Evolutionary conservation across 1,140 invertebrate species (phyloP), one percentile per base, ranked within the genome.

Genomic region (Drosophila takahashii): DNA sequence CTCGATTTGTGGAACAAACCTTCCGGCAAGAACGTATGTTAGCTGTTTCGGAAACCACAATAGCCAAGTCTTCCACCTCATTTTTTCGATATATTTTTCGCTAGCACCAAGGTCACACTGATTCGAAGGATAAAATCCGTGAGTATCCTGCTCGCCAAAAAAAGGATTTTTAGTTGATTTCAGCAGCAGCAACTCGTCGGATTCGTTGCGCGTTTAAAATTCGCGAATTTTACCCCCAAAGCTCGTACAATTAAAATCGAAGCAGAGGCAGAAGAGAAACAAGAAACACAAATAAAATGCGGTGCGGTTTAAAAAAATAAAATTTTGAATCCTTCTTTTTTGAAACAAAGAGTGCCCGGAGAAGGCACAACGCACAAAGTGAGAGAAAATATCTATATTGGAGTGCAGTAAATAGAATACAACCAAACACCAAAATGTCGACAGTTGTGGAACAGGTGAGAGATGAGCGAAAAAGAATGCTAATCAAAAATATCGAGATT

Each of bases 361-460:
- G 10, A 41, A 29, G 16, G 66, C 48, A 69, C 62, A 45, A 13
- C 39, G 9, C 22, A 27, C 52, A 36, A 29, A 50, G 27, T 37
- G 59, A 61, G 54, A 45, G 22, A 57, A 57, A 56, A 69, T 72
- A 56, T 29, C 36, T 32, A 45, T 22, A 22, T 22, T 22, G 41
- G 32, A 61, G 54, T 80, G 44, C 48, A 64, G 59, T 72, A 18
- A 56, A 39, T 76, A 44, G 36, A 74, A 60, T 47, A 76, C 79
- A 86, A 62, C 64, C 1, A 22, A 47, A 71, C 53, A 59, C 29
- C 44, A 87, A 84, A 84, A 89, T 89, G 84, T 89, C 84, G 81
- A 89, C 85, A 61, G 74, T 79, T 74, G 80, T 80, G 77, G 84
- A 89, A 89, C 84, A 89, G 84, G 84, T 89, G 85, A 89, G 85